Evolutionary conservation across 2,113 vertebrate species (phyloP).

Genomic region (Scolopax mira): DNA sequence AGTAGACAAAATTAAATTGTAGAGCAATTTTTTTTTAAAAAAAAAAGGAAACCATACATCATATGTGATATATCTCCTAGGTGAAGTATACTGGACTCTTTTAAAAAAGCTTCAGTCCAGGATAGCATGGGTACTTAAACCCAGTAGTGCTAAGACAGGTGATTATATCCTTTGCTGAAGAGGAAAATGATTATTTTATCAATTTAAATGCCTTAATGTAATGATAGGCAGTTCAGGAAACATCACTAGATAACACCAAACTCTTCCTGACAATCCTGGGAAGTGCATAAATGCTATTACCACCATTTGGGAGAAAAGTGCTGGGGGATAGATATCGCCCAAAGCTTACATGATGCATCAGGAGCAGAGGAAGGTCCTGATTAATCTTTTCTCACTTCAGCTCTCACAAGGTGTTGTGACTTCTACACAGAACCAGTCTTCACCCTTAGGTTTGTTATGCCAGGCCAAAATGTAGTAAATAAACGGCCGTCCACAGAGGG

Average conservation of each 20-base stretch:
- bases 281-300: background rate
- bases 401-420: accelerated
- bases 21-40: background rate
- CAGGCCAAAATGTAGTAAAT: background rate
- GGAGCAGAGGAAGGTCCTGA: background rate
- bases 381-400: background rate
- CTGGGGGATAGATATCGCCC: background rate
- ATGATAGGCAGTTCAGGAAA: background rate
- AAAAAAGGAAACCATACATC: background rate
- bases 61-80: background rate
- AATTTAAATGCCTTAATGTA: background rate
- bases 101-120: background rate
- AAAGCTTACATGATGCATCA: background rate
- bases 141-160: background rate
- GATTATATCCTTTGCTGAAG: background rate
- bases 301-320: background rate
- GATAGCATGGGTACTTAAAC: background rate
- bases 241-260: background rate
- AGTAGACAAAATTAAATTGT: background rate
- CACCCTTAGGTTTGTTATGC: background rate
- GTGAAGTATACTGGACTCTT: background rate
- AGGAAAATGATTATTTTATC: background rate
- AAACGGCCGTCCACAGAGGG: background rate
- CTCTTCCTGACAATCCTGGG: background rate
- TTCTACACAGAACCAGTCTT: background rate